Evolutionary conservation across 2,113 vertebrate species (phyloP).

Genomic region (Myiopsitta monachus): DNA sequence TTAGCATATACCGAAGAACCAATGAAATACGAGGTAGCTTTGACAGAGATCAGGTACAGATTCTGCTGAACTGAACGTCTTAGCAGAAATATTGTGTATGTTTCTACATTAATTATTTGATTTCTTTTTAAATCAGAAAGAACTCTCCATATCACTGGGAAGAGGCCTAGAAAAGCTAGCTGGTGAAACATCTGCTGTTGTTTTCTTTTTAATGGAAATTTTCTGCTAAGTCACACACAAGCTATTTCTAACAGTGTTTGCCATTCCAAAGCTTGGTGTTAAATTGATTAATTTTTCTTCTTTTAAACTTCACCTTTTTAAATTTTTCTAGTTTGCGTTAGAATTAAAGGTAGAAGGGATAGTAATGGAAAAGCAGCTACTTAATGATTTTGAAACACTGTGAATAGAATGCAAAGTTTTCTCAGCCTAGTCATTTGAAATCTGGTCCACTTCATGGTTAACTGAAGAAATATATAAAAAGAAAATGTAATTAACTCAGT

Average conservation of each 20-base stretch:
- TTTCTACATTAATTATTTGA: background rate
- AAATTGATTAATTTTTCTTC: background rate
- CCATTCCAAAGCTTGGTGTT: background rate
- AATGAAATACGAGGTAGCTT: background rate
- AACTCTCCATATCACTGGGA: background rate
- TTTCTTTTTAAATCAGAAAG: background rate
- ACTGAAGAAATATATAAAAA: background rate
- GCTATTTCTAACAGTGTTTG: background rate
- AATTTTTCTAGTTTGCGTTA: background rate
- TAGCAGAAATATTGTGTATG: background rate
- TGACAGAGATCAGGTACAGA: background rate
- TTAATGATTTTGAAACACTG: background rate
- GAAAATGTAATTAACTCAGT: background rate
- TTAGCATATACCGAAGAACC: background rate
- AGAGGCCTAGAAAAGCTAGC: background rate
- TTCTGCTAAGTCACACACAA: background rate
- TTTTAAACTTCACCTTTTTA: background rate
- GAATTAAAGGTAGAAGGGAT: background rate
- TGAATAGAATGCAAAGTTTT: background rate
- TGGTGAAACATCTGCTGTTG: background rate
- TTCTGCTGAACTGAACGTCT: background rate
- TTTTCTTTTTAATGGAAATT: background rate
- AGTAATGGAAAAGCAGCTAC: background rate
- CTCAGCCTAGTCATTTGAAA: background rate
- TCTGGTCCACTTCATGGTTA: background rate